These are phyloP conservation scores for Colletes latitarsis DNA, from an alignment of 1,140 invertebrate species.

Conservation along the genomic window DNA sequence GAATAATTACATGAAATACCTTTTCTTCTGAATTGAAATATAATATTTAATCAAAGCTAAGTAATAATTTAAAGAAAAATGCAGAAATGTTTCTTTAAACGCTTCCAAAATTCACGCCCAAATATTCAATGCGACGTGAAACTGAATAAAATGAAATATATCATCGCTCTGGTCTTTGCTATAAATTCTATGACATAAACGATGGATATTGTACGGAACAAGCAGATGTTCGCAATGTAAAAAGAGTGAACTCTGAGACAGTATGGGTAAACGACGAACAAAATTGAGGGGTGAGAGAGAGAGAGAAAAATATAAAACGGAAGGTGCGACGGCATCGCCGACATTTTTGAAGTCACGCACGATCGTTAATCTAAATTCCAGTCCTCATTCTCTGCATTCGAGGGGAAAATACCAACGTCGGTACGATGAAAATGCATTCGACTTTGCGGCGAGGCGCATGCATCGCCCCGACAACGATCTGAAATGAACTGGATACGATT, in stretches of 20 bases:
- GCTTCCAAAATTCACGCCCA: too few species aligned
- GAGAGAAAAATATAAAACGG: constrained; percentile 38
- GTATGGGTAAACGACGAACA: neutral
- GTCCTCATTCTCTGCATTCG: constrained; percentile 49
- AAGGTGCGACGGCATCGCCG: constrained; percentile 33
- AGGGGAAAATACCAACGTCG: constrained; percentile 51
- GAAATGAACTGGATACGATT: constrained; percentile 49
- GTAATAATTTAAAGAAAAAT: too few species aligned
- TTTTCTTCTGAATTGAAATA: too few species aligned
- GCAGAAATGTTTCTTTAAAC: too few species aligned
- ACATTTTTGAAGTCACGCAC: constrained; percentile 65
- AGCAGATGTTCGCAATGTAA: neutral
- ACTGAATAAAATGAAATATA: too few species aligned
- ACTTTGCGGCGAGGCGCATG: constrained; percentile 38
- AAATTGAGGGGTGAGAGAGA: neutral
- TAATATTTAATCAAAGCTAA: too few species aligned
- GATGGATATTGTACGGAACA: neutral
- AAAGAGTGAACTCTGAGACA: neutral
- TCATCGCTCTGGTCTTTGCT: too few species aligned
- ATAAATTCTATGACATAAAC: too few species aligned
- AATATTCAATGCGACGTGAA: too few species aligned
- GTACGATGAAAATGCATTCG: constrained; percentile 61
- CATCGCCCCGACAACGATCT: constrained; percentile 44
- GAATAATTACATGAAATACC: too few species aligned
- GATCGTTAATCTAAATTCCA: constrained; percentile 67